Evolutionary conservation across 1,140 invertebrate species (phyloP), one percentile per base, ranked within the genome.

Genomic region (Ostrea denselamellosa): DNA sequence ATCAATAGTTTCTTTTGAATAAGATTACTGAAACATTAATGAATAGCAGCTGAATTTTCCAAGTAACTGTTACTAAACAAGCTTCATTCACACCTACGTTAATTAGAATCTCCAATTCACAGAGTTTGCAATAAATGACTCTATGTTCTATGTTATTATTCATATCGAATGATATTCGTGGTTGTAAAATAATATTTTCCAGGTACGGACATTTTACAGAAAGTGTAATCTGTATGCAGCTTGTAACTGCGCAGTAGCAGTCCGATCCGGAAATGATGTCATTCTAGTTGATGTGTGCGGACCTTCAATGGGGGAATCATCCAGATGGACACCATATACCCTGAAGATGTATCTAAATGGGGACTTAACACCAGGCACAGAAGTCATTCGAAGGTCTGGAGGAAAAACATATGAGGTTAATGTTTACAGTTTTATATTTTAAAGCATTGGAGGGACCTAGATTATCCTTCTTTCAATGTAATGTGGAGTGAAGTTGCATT

Each of bases 181-280:
- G 19, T 81, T 28, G n/a, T 62, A 17, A 7, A n/a, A 62, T 19
- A 62, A 62, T 7, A 17, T 62, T 34, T 81, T 81, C 4, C 44
- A 81, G 71, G 25, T 81, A 51, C 56, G 56, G n/a, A 62, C 56
- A 17, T 92, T 91, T 62, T 91, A 91, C 19, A 82, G 86, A 0
- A 90, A 62, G n/a, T 93, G 92, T 86, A 86, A 86, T 82, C 85
- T 83, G 3, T 85, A 56, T 54, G 91, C 92, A 44, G 88, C 92
- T 17, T 94, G 93, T 89, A 93, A 91, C 87, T 94, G 93, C 90
- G 93, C 90, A 52, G 88, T 92, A 17, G 91, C 91, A 25, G 90
- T 93, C 2, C 90, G 86, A 34, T 92, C 91, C 14, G 91, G 91
- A 12, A 91, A 94, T 90, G 93, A 94, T 85, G 90, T 93, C 87